Base-by-base conservation (phyloP, 2,888 invertebrate genomes). In the Hedychridium roseum region DNA sequence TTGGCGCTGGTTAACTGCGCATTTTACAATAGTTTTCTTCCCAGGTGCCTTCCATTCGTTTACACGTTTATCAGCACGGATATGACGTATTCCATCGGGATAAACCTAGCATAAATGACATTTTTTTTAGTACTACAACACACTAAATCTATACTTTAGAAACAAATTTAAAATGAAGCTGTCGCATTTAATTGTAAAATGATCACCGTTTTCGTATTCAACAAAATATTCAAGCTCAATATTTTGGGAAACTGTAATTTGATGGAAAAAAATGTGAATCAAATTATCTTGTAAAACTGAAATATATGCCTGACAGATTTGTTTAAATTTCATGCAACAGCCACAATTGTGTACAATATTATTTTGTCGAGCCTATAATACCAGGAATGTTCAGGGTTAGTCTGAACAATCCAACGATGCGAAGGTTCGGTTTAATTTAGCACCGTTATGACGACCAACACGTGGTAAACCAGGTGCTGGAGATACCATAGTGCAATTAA, bases 1-100 rank as follows among this genome's bases (percentile, higher is more conserved):
- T 82, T 99, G 99, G 52, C 97, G 85, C 78, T 97, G 94, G 82
- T 99, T 99, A 12, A 99, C 95, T 0, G 99, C 98, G 80, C 98
- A 99, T 79, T 94, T 94, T 0, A 95, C 92, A 48, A 99, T 99
- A 0, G 91, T 92, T 70, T 97, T 95, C 79, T 97, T 97, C 15
- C 96, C 97, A 0, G 97, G 97, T 0, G 96, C 94, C 78, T 97
- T 96, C 99, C 99, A 99, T 79, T 99, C 98, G 71, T 98, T 98
- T 2, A 99, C 97, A 79, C 98, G 88, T 77, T 97, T 96, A 79
- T 99, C 98, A 0, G 97, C 92, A 46, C 97, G 87, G 71, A 99
- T 99, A 77, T 99, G 99, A 54, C 98, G 88, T 71, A 99, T 98
- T 42, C 99, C 99, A 77, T 97, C 97, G 0, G 98, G 97, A 80